Evolutionary conservation across 2,888 invertebrate genomes (phyloP).

Genomic region (Andrena bicolor): DNA sequence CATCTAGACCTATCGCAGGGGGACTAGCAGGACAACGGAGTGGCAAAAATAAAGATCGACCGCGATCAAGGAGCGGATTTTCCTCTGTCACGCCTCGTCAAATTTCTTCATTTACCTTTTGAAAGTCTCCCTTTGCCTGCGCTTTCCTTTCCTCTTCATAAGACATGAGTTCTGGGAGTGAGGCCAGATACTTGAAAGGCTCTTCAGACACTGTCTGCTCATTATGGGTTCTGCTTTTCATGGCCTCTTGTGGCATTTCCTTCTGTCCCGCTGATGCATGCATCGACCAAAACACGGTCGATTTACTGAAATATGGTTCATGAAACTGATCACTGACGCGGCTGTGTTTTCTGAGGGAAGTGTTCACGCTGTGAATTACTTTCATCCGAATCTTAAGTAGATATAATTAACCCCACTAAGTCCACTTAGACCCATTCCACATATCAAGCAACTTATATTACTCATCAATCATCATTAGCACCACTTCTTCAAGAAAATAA

Average conservation of each 20-base stretch:
- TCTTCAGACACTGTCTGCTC: constrained; percentile 31
- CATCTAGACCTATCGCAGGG: constrained; percentile 53
- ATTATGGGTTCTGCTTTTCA: constrained; percentile 15
- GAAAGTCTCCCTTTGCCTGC: not conserved
- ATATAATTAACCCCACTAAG: too few relatives aligned
- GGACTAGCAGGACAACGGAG: constrained; percentile 27
- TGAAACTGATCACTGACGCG: too few relatives aligned
- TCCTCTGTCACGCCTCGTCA: constrained; percentile 39
- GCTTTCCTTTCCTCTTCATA: constrained; percentile 24
- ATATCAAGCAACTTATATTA: too few relatives aligned
- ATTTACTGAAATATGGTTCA: not conserved
- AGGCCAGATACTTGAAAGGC: constrained; percentile 34
- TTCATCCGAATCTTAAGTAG: too few relatives aligned
- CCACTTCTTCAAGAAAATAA: too few relatives aligned
- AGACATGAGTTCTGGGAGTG: not conserved
- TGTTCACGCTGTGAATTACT: too few relatives aligned
- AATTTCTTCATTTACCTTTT: constrained; percentile 37
- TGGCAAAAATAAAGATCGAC: constrained; percentile 65
- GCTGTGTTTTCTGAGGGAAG: too few relatives aligned
- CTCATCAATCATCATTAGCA: too few relatives aligned
- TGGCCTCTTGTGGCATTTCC: not conserved
- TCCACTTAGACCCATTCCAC: too few relatives aligned
- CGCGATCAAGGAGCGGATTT: constrained; percentile 52
- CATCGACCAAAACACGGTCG: not conserved
- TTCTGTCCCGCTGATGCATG: not conserved